Percentiles rank a stretch among this genome's conserved stretches.
Conservation (phyloP, 2,113 vertebrate genomes). For the Hippocampus barbouri region DNA sequence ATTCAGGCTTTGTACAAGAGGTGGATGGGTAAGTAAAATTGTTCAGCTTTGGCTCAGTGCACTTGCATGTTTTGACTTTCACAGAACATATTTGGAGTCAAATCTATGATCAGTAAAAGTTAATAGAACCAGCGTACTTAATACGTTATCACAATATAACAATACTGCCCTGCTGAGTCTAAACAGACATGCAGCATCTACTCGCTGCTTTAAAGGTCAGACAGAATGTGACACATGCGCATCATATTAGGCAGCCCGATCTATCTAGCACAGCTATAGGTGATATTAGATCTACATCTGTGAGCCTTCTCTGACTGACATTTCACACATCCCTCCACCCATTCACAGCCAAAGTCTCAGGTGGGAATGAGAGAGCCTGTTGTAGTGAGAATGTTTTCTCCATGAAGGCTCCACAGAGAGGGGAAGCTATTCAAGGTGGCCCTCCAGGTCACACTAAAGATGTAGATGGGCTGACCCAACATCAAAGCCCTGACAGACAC, state of each 20-base stretch:
- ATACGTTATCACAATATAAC: slow-evolving; percentile 11
- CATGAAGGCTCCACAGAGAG: slow-evolving; percentile 44
- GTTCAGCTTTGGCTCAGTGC: too few species aligned
- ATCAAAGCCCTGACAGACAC: slow-evolving; percentile 41
- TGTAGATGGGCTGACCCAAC: slow-evolving; percentile 41
- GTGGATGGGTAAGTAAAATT: too few species aligned
- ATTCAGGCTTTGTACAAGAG: too few species aligned
- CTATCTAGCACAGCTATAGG: slow-evolving; percentile 37
- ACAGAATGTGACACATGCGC: slow-evolving; percentile 3
- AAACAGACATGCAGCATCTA: slow-evolving; percentile 6
- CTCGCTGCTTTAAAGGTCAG: too few species aligned
- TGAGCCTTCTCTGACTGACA: slow-evolving; percentile 52
- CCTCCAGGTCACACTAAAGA: slow-evolving; percentile 43
- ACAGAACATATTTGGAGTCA: background rate
- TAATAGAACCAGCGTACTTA: slow-evolving; percentile 35
- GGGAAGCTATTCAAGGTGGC: slow-evolving; percentile 53
- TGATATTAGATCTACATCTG: slow-evolving; percentile 70
- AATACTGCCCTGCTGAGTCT: slow-evolving; percentile 37
- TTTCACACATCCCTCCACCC: slow-evolving; percentile 64
- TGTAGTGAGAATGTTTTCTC: slow-evolving; percentile 42
- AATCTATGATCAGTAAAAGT: slow-evolving; percentile 13
- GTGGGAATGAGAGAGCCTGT: slow-evolving; percentile 64
- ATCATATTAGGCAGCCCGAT: slow-evolving; percentile 64
- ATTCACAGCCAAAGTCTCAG: slow-evolving; percentile 48
- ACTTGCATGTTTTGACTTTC: slow-evolving; percentile 3